phyloP scores from a whole-genome alignment of 2,888 invertebrate species.

The Stenodema calcarata region DNA sequence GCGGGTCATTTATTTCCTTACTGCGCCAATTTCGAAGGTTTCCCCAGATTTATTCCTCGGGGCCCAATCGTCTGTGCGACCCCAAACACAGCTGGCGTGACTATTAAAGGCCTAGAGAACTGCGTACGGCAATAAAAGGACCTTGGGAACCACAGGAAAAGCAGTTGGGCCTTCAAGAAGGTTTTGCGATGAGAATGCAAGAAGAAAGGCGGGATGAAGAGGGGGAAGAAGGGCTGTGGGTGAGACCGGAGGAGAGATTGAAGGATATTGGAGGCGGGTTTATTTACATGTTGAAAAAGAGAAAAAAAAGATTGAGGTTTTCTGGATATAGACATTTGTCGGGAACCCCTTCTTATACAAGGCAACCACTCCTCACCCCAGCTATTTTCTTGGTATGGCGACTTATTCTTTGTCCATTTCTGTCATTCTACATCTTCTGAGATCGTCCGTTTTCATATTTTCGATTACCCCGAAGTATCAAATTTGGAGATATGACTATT shows the following conservation, averaged over 20 bases:
- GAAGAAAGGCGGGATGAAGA: neutral
- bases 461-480: neutral
- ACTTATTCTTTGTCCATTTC: neutral
- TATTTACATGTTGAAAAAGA: conserved; percentile 14
- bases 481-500: no score
- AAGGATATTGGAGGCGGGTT: conserved; percentile 26
- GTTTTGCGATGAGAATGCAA: neutral
- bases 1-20: neutral
- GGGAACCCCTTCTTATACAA: neutral
- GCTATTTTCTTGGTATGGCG: neutral
- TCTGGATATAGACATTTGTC: conserved; percentile 20
- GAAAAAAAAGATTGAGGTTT: neutral
- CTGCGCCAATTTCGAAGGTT: neutral
- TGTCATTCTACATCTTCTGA: neutral
- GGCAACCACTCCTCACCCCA: neutral
- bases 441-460: neutral
- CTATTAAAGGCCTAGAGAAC: conserved; percentile 2
- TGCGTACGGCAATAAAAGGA: neutral
- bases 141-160: neutral
- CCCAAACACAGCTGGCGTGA: neutral
- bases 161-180: neutral
- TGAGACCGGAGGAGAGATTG: neutral
- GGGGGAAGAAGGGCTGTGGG: neutral
- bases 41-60: neutral
- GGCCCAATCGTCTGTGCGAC: neutral